These are phyloP conservation scores for Lerema accius DNA, from an alignment of 1,140 invertebrate species.

Conservation along the genomic window DNA sequence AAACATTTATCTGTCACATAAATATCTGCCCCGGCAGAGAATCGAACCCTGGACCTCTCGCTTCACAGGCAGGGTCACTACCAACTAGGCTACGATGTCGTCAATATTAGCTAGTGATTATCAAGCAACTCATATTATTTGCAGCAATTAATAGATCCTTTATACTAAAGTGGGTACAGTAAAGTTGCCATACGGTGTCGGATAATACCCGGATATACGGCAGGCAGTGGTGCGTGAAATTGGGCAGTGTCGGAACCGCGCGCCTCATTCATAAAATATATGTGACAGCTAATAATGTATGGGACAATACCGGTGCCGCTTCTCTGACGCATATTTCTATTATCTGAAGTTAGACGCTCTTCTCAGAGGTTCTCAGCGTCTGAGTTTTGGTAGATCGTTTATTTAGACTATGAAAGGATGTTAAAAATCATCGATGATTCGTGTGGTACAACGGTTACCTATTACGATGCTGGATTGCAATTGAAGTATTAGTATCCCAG, in stretches of 20 bases:
- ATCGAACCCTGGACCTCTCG: no score
- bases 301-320: conserved; percentile 26
- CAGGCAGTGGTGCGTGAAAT: conserved; percentile 43
- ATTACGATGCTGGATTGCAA: no score
- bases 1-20: no score
- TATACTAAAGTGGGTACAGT: conserved; percentile 12
- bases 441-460: no score
- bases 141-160: not conserved
- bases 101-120: no score
- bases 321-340: conserved; percentile 14
- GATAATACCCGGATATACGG: conserved; percentile 42
- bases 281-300: conserved; percentile 45
- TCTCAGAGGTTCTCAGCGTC: not conserved
- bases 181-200: conserved; percentile 19
- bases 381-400: not conserved
- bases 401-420: not conserved
- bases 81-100: no score
- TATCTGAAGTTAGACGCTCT: not conserved
- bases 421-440: no score
- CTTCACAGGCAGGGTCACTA: no score
- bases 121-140: no score
- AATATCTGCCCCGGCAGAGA: no score
- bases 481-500: no score
- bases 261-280: conserved; percentile 38
- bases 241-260: conserved; percentile 41